Conservation (phyloP, 2,113 vertebrate genomes). For the Tychaedon coryphoeus region DNA sequence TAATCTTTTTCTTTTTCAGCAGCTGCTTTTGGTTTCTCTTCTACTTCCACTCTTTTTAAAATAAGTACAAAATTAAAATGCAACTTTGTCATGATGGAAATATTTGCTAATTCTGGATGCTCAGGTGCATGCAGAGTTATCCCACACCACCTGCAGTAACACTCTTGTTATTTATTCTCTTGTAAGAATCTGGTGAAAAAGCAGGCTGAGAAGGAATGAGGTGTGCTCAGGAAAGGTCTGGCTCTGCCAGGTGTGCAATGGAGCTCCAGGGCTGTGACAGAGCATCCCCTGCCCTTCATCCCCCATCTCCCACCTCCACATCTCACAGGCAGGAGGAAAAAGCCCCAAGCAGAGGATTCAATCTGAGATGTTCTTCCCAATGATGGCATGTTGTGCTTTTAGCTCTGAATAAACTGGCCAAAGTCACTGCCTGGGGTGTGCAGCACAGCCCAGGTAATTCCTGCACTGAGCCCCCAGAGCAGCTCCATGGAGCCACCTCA, state of each 20-base stretch:
- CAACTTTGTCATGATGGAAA: not conserved
- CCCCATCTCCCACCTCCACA: not conserved
- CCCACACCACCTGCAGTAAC: not conserved
- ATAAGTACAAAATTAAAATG: not conserved
- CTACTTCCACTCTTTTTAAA: not conserved
- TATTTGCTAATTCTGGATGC: not conserved
- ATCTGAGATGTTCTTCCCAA: not conserved
- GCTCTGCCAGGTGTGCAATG: fast-evolving
- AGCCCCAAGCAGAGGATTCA: not conserved
- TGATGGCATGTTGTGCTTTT: not conserved
- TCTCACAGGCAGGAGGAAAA: not conserved
- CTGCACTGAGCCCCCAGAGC: not conserved
- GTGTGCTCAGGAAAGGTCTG: not conserved
- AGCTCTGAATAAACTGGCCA: not conserved
- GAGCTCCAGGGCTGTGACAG: fast-evolving
- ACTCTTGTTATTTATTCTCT: not conserved
- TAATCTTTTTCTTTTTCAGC: not conserved
- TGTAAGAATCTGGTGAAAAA: not conserved
- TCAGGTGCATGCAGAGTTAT: not conserved
- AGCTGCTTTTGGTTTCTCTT: not conserved
- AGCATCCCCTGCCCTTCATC: not conserved
- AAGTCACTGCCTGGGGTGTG: fast-evolving
- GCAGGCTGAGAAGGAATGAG: not conserved
- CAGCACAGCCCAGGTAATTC: not conserved
- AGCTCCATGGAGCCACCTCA: not conserved